Base-by-base conservation (phyloP, 2,888 invertebrate genomes). In the Terebella lapidaria region DNA sequence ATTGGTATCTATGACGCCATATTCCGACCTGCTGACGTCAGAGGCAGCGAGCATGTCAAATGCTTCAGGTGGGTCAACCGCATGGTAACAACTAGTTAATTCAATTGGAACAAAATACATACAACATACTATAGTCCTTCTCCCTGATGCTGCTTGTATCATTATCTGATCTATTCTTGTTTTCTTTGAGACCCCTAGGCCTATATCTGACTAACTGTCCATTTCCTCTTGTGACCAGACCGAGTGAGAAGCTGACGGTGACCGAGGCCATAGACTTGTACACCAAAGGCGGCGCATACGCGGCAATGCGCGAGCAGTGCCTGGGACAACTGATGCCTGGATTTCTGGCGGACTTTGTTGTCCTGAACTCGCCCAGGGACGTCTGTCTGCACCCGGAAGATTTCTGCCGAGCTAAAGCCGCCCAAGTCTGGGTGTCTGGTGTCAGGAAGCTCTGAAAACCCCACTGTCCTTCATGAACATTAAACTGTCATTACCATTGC, bases 1-100 rank as follows among this genome's bases (percentile, higher is more conserved):
- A 27, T 58, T 18, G 68, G 67, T 24, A 68, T 68, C 15, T 68
- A 65, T 35, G 68, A 68, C 52, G 59, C 59, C 20, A 65, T 68
- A 15, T 68, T 57, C 57, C 47, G 66, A 42, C 59, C 52, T 3
- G n/a, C 42, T 10, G 42, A 35, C 42, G 42, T n/a, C n/a, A n/a
- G n/a, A n/a, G n/a, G n/a, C n/a, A n/a, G n/a, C n/a, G n/a, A n/a
- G n/a, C n/a, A n/a, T n/a, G n/a, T n/a, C n/a, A n/a, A n/a, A n/a
- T n/a, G n/a, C n/a, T n/a, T n/a, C n/a, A n/a, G n/a, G n/a, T n/a
- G n/a, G n/a, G n/a, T n/a, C n/a, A n/a, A n/a, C n/a, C n/a, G n/a
- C n/a, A n/a, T n/a, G n/a, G n/a, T n/a, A n/a, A n/a, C n/a, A n/a
- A n/a, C n/a, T n/a, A n/a, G n/a, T n/a, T n/a, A n/a, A n/a, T n/a